phyloP scores from a whole-genome alignment of 2,888 invertebrate genomes.

The Nomada fabriciana region DNA sequence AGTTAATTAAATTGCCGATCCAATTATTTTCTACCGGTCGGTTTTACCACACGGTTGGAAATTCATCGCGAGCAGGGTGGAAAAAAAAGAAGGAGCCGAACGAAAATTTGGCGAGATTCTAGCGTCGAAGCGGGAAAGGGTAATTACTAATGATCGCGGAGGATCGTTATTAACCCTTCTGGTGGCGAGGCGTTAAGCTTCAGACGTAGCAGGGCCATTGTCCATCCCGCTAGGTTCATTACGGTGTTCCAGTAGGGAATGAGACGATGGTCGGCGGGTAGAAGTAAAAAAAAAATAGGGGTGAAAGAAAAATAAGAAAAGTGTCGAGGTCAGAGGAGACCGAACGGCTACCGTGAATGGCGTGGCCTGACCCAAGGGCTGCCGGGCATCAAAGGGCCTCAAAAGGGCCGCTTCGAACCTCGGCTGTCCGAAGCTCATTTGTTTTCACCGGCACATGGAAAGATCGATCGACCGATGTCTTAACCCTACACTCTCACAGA shows the following conservation, averaged over 20 bases:
- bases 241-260: slow-evolving; percentile 64
- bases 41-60: neutral
- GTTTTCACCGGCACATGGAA: slow-evolving; percentile 75
- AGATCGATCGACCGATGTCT: slow-evolving; percentile 75
- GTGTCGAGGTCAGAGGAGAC: slow-evolving; percentile 65
- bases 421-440: slow-evolving; percentile 81
- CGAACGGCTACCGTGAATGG: slow-evolving; percentile 80
- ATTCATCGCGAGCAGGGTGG: neutral
- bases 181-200: slow-evolving; percentile 61
- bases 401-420: slow-evolving; percentile 79
- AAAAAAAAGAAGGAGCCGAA: neutral
- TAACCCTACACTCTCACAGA: slow-evolving; percentile 67
- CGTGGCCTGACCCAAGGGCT: slow-evolving; percentile 76
- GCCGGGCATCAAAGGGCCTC: slow-evolving; percentile 78
- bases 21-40: neutral
- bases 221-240: slow-evolving; percentile 77
- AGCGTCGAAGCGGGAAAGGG: slow-evolving; percentile 19
- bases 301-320: slow-evolving; percentile 68
- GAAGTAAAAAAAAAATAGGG: slow-evolving; percentile 44
- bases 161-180: slow-evolving; percentile 78
- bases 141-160: slow-evolving; percentile 76
- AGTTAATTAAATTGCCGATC: neutral
- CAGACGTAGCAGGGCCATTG: slow-evolving; percentile 74
- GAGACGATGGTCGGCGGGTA: slow-evolving; percentile 40
- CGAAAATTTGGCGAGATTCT: slow-evolving; percentile 30